phyloP scores from a whole-genome alignment of 2,888 invertebrate species.

The Celastrina argiolus region DNA sequence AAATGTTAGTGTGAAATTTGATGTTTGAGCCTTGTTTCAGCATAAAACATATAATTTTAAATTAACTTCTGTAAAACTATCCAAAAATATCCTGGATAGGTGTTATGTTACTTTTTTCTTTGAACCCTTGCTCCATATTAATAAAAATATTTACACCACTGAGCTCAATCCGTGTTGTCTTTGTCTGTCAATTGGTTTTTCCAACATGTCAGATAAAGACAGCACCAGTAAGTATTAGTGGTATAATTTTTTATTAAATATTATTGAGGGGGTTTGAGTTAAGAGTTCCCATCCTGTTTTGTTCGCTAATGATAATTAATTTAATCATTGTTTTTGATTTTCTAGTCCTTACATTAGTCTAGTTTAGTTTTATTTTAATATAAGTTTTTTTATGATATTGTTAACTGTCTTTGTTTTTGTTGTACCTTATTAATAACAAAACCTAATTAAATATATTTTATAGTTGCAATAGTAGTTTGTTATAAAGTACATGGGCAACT shows the following conservation, averaged over 20 bases:
- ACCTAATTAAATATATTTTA: background rate
- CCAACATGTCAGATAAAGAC: no score
- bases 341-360: conserved; percentile 58
- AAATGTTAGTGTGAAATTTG: no score
- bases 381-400: conserved; percentile 8
- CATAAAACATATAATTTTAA: no score
- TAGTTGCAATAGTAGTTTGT: background rate
- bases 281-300: background rate
- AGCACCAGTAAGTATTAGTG: no score
- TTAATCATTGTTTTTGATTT: conserved; percentile 42
- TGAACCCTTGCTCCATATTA: background rate
- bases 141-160: no score
- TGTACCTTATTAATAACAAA: conserved; percentile 3
- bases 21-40: no score
- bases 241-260: no score
- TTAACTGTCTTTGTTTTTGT: conserved; percentile 8
- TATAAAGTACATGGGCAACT: background rate
- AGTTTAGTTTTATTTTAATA: conserved; percentile 37
- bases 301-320: background rate
- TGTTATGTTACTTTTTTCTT: background rate
- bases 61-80: background rate
- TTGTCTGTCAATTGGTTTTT: no score
- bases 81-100: background rate
- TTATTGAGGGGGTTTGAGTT: no score
- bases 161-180: no score